Evolutionary conservation across 2,113 vertebrate genomes (phyloP), one percentile per base, ranked within the genome.

Genomic region (Eptesicus fuscus): DNA sequence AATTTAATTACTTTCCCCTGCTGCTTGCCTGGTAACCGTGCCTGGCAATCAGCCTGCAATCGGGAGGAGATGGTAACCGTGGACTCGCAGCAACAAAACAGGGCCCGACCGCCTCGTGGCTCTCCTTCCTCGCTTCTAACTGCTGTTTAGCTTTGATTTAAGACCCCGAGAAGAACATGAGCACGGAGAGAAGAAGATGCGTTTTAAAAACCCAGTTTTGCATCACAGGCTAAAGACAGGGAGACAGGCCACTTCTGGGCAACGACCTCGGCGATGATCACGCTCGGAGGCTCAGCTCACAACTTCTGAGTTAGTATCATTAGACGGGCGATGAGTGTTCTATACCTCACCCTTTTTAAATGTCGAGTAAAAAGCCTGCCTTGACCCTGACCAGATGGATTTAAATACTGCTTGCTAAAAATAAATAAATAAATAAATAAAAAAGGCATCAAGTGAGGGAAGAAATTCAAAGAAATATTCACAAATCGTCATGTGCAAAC

Each of bases 1-100:
- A 98, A 98, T 98, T 97, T 98, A 98, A 98, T 98, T 98, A 98
- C 97, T 97, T 98, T 97, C 97, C 94, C 97, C 97, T 94, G 97
- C 97, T 97, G 97, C 95, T 97, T 96, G 96, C 94, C 83, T 61
- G 88, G 97, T 93, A 61, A 28, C 59, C 23, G 56, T 11, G 59
- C 56, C 59, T 61, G 59, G 93, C 95, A 80, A 95, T 95, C 74
- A 86, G 95, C 97, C 96, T 97, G 96, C 97, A 96, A 96, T 96
- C 97, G 77, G 97, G 94, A 96, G 88, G 96, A 96, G 96, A 96
- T 96, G 97, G 97, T 97, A 96, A 83, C 96, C 51, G 83, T 83
- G 88, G 83, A 14, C 30, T 11, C 61, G 94, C 89, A 93, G 73
- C 49, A 93, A 96, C 70, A 79, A 76, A 87, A 94, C 30, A 63